A percentile compares a stretch with the other conserved stretches of the same genome.
Conservation (phyloP, 2,888 invertebrate genomes). For the Mythimna vitellina region DNA sequence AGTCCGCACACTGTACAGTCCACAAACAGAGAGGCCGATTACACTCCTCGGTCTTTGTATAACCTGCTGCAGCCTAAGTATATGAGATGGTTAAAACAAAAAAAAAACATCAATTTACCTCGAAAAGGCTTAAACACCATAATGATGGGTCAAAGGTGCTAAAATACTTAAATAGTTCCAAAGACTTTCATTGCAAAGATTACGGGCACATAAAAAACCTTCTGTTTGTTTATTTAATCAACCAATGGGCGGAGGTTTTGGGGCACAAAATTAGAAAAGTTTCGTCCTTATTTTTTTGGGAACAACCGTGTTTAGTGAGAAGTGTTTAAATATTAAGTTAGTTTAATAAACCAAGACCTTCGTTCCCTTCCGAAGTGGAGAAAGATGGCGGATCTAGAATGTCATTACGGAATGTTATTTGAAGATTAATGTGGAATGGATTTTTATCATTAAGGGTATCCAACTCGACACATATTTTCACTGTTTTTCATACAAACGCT, state of each 20-base stretch:
- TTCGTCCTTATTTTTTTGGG: constrained; percentile 67
- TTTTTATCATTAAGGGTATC: not conserved
- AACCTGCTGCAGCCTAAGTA: too few relatives aligned
- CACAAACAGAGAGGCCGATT: too few relatives aligned
- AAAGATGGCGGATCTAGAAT: constrained; percentile 48
- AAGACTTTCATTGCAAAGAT: constrained; percentile 51
- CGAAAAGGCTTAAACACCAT: constrained; percentile 36
- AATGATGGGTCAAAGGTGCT: constrained; percentile 30
- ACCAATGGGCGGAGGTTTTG: constrained; percentile 60
- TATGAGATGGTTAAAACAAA: too few relatives aligned
- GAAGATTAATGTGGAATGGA: constrained; percentile 21
- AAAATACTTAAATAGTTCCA: constrained; percentile 52
- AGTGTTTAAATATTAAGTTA: constrained; percentile 80
- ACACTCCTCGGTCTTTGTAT: too few relatives aligned
- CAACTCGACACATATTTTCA: too few relatives aligned
- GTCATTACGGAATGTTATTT: constrained; percentile 41
- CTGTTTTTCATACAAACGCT: too few relatives aligned
- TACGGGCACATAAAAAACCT: constrained; percentile 49
- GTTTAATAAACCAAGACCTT: constrained; percentile 70
- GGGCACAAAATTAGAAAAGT: constrained; percentile 79
- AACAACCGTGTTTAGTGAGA: constrained; percentile 65
- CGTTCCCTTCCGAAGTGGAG: constrained; percentile 57
- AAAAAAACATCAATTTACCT: not conserved
- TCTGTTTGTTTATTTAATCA: constrained; percentile 67
- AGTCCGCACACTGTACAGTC: too few relatives aligned